A percentile compares a stretch with the other conserved stretches of the same genome.
These are phyloP conservation scores for Ips typographus DNA, from an alignment of 1,140 invertebrate genomes.

Conservation along the genomic window DNA sequence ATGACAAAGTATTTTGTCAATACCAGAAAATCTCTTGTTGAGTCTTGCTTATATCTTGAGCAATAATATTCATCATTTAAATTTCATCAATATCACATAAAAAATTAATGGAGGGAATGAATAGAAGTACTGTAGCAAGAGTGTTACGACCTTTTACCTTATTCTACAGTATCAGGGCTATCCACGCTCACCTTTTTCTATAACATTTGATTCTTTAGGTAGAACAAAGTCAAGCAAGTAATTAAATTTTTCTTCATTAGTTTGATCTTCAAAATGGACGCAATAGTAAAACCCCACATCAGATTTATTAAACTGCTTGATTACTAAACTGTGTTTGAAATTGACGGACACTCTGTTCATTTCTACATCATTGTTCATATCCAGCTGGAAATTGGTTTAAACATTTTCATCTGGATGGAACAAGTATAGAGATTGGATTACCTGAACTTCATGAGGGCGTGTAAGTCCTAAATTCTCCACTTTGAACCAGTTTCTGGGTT, in stretches of 20 bases:
- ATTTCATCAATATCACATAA: too few relatives aligned
- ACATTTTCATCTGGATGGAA: not conserved
- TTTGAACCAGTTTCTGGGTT: slow-evolving; percentile 57
- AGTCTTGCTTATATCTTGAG: too few relatives aligned
- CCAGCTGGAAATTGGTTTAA: slow-evolving; percentile 42
- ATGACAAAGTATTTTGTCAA: too few relatives aligned
- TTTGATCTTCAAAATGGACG: slow-evolving; percentile 52
- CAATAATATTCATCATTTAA: too few relatives aligned
- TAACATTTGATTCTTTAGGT: slow-evolving; percentile 5
- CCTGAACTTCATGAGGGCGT: slow-evolving; percentile 49
- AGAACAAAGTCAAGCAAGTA: slow-evolving; percentile 53
- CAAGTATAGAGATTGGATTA: not conserved
- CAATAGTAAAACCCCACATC: slow-evolving; percentile 58
- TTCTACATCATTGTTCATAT: slow-evolving; percentile 54
- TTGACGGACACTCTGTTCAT: slow-evolving; percentile 52
- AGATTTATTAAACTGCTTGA: slow-evolving; percentile 47
- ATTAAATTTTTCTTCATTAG: slow-evolving; percentile 55
- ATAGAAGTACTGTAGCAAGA: too few relatives aligned
- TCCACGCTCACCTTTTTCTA: slow-evolving; percentile 22
- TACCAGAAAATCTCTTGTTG: too few relatives aligned
- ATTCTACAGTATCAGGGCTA: too few relatives aligned
- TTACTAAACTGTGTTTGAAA: slow-evolving; percentile 53
- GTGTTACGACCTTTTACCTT: too few relatives aligned
- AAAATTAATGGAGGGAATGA: too few relatives aligned
- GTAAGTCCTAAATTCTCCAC: slow-evolving; percentile 50